A percentile compares a stretch with the other conserved stretches of the same genome.
Conservation (phyloP, 1,140 invertebrate genomes). For the Cardiocondyla obscurior region DNA sequence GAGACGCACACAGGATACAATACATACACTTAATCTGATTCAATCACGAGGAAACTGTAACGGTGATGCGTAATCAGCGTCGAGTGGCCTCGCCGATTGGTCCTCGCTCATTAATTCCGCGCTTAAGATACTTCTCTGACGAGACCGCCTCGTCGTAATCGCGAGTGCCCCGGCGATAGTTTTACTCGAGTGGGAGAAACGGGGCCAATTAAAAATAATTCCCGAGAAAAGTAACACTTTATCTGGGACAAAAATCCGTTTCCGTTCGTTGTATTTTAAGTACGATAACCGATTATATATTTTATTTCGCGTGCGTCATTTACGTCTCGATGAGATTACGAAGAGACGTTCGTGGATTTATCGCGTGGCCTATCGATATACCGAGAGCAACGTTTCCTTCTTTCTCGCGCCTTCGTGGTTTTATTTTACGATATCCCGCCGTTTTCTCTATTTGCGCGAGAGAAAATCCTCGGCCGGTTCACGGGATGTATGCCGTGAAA, state of each 20-base stretch:
- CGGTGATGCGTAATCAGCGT: constrained; percentile 63
- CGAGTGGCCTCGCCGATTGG: constrained; percentile 64
- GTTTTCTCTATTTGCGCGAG: not conserved
- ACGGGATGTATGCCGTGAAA: not conserved
- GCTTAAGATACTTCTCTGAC: constrained; percentile 50
- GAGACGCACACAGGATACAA: not conserved
- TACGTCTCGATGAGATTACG: not conserved
- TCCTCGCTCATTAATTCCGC: constrained; percentile 60
- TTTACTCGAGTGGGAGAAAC: constrained; percentile 51
- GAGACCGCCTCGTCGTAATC: constrained; percentile 47
- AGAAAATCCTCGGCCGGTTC: not conserved
- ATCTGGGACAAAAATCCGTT: not conserved
- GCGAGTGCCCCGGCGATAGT: constrained; percentile 31
- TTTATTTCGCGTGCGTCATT: not conserved
- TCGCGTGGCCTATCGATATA: not conserved
- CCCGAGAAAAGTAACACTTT: not conserved
- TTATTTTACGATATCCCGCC: not conserved
- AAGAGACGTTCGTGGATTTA: not conserved
- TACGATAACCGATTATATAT: not conserved
- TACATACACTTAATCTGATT: constrained; percentile 22
- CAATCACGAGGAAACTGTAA: constrained; percentile 54
- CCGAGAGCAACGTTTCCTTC: not conserved
- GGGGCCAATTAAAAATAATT: not conserved
- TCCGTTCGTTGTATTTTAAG: not conserved
- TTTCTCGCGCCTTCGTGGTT: not conserved